phyloP scores from a whole-genome alignment of 2,797 vertebrate genomes.

The Petrocephalus sullivani region DNA sequence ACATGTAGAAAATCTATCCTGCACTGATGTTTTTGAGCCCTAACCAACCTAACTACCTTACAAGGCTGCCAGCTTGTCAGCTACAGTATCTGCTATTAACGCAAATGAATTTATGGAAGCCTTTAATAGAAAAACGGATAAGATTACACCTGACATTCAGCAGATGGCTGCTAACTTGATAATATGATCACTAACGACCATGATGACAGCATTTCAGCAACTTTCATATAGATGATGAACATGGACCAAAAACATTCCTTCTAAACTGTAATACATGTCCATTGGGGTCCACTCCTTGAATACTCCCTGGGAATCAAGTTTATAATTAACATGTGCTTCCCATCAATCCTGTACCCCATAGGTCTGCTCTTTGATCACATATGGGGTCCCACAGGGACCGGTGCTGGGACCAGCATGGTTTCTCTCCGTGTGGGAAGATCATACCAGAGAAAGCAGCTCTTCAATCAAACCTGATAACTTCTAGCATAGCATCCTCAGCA shows the following conservation, averaged over 20 bases:
- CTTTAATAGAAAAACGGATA: background rate
- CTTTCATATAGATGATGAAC: background rate
- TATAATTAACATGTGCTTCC: background rate
- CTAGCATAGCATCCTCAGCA: background rate
- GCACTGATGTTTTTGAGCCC: background rate
- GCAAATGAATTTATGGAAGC: background rate
- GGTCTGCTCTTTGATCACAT: background rate
- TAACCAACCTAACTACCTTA: background rate
- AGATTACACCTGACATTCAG: background rate
- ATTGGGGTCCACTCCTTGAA: background rate
- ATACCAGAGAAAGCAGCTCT: background rate
- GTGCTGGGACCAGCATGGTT: background rate
- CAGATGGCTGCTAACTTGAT: background rate
- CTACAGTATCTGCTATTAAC: background rate
- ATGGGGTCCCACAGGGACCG: background rate
- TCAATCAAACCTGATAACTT: background rate
- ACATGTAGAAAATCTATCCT: background rate
- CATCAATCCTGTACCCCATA: background rate
- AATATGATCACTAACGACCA: background rate
- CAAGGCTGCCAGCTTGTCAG: background rate
- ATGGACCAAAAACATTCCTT: background rate
- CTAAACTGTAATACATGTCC: background rate
- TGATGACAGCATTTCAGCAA: background rate
- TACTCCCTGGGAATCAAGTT: background rate
- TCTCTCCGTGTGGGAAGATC: background rate